phyloP scores from a whole-genome alignment of 2,888 invertebrate species.

The Spisula subtruncata region DNA sequence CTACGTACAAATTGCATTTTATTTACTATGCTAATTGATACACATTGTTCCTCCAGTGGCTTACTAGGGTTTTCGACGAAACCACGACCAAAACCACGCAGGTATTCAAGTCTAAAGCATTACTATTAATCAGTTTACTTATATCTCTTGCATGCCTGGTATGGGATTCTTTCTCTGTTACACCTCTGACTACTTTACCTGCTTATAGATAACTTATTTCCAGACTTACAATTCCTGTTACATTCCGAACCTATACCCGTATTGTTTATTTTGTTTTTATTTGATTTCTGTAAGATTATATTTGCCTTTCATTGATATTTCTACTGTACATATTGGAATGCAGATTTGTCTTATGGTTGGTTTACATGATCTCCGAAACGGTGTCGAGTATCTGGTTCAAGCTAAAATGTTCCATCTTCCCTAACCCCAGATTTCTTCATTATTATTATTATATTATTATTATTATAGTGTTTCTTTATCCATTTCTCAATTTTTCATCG shows the following conservation, averaged over 20 bases:
- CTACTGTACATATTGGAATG: too few species aligned
- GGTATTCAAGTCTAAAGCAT: constrained; percentile 43
- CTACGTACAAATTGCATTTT: not conserved
- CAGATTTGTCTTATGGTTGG: too few species aligned
- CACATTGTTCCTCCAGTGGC: constrained; percentile 60
- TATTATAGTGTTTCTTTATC: too few species aligned
- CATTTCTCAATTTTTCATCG: too few species aligned
- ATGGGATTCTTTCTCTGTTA: not conserved
- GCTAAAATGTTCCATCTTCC: too few species aligned
- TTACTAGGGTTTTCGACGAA: constrained; percentile 66
- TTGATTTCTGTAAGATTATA: not conserved
- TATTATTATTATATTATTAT: too few species aligned
- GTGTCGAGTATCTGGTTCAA: too few species aligned
- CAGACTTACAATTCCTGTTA: not conserved
- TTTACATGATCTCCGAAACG: too few species aligned
- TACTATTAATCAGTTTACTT: constrained; percentile 10
- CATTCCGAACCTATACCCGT: not conserved
- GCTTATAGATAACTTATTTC: not conserved
- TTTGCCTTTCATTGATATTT: too few species aligned
- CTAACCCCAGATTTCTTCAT: too few species aligned
- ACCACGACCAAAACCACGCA: constrained; percentile 52
- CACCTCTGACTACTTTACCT: not conserved
- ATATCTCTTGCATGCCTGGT: constrained; percentile 15
- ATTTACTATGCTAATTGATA: not conserved
- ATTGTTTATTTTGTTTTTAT: not conserved